These are phyloP conservation scores for Araneus ventricosus DNA, from an alignment of 1,140 invertebrate genomes.

Conservation along the genomic window DNA sequence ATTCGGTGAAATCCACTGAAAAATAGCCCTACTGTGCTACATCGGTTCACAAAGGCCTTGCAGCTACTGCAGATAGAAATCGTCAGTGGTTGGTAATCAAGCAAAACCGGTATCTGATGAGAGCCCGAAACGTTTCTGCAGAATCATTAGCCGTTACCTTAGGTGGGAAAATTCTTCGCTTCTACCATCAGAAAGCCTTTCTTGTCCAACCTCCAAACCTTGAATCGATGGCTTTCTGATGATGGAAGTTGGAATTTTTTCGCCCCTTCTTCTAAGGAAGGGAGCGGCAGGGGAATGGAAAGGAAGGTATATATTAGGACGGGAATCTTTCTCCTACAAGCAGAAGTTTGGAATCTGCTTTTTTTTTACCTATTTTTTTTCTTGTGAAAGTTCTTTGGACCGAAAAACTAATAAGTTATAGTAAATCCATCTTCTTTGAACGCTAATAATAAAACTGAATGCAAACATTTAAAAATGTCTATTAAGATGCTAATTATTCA, in stretches of 20 bases:
- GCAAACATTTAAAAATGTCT: no score
- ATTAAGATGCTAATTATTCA: no score
- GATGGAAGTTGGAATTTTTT: slow-evolving; percentile 49
- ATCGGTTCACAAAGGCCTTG: slow-evolving; percentile 31
- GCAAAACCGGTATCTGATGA: slow-evolving; percentile 33
- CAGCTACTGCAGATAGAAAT: slow-evolving; percentile 53
- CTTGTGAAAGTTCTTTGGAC: not conserved
- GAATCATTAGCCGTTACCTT: slow-evolving; percentile 57
- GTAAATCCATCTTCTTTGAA: no score
- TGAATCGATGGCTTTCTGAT: slow-evolving; percentile 72
- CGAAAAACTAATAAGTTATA: not conserved
- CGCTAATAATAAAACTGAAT: no score
- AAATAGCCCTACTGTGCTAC: slow-evolving; percentile 16
- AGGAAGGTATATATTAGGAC: slow-evolving; percentile 50
- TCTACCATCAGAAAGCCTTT: slow-evolving; percentile 52
- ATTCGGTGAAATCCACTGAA: slow-evolving; percentile 32
- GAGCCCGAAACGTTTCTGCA: slow-evolving; percentile 13
- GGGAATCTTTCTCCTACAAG: slow-evolving; percentile 34
- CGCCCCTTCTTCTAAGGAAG: not conserved
- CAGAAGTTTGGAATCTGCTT: slow-evolving; percentile 52
- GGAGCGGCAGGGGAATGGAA: not conserved
- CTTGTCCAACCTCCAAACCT: slow-evolving; percentile 47
- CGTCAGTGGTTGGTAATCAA: slow-evolving; percentile 43
- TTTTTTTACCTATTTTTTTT: not conserved
- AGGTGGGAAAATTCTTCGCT: slow-evolving; percentile 69